Conservation (phyloP, 30 jellyfish, hydroid and myxozoan species). For the Pelagia noctiluca region DNA sequence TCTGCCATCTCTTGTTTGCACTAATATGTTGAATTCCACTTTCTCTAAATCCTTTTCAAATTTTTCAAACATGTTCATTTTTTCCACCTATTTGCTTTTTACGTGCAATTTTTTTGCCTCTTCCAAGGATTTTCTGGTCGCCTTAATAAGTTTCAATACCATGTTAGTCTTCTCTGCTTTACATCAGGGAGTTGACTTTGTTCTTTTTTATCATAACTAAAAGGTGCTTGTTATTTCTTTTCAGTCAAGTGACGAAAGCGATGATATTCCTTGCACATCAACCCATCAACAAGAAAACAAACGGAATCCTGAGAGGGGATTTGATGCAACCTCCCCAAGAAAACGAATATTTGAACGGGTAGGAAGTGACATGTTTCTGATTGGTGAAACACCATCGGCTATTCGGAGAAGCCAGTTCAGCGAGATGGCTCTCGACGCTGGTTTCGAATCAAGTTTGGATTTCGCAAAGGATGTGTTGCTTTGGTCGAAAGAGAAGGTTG, state of each 20-base stretch:
- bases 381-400: slow-evolving; percentile 81
- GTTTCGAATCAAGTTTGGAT: slow-evolving; percentile 58
- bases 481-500: slow-evolving; percentile 1
- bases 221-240: background rate
- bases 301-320: background rate
- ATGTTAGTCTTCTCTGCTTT: slow-evolving; percentile 6
- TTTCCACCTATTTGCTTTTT: too few species aligned
- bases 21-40: too few species aligned
- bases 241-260: slow-evolving; percentile 81
- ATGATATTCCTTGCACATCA: slow-evolving; percentile 48
- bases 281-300: background rate
- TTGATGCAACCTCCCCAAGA: slow-evolving; percentile 2
- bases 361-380: slow-evolving; percentile 78
- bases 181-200: background rate
- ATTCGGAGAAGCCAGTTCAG: slow-evolving; percentile 56
- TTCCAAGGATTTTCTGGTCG: too few species aligned
- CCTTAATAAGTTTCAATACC: background rate
- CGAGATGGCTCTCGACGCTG: slow-evolving; percentile 56
- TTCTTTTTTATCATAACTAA: background rate
- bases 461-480: slow-evolving; percentile 40
- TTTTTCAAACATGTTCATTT: too few species aligned
- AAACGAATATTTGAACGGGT: slow-evolving; percentile 75
- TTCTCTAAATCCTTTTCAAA: too few species aligned
- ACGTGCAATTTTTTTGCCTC: too few species aligned
- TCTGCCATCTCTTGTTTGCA: too few species aligned